Conservation (phyloP, 2,797 vertebrate species). For the Acanthurus tractus region DNA sequence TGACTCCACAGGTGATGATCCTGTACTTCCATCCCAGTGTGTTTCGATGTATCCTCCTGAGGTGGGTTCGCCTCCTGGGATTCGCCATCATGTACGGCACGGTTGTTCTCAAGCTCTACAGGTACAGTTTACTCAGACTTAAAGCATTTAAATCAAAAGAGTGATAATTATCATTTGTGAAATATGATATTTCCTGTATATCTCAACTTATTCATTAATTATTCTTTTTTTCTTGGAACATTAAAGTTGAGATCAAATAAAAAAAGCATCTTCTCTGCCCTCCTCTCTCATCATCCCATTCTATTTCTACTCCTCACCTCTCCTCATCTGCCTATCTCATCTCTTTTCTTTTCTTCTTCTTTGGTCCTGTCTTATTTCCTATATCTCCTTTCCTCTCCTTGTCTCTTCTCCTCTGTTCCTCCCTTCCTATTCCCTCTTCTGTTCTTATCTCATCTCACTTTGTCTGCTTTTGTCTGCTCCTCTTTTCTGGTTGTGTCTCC, state of each 20-base stretch:
- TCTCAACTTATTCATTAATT: background rate
- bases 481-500: background rate
- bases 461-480: background rate
- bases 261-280: slow-evolving; percentile 1
- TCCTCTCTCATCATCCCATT: background rate
- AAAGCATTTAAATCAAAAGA: background rate
- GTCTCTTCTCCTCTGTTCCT: background rate
- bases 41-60: slow-evolving; percentile 94
- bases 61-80: slow-evolving; percentile 97
- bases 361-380: background rate
- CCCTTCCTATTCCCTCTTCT: background rate
- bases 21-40: slow-evolving; percentile 95
- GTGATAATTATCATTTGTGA: background rate
- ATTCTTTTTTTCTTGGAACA: background rate
- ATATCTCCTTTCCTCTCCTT: background rate
- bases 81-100: slow-evolving; percentile 96
- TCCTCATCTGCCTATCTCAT: background rate
- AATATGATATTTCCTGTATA: background rate
- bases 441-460: background rate
- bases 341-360: background rate
- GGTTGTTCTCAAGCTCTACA: slow-evolving; percentile 96
- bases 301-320: background rate
- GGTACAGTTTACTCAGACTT: slow-evolving; percentile 82
- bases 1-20: slow-evolving; percentile 91
- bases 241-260: slow-evolving; percentile 11